Percentiles rank a stretch among this genome's conserved stretches.
These are phyloP conservation scores for Nomia melanderi DNA, from an alignment of 1,140 invertebrate genomes.

Conservation along the genomic window DNA sequence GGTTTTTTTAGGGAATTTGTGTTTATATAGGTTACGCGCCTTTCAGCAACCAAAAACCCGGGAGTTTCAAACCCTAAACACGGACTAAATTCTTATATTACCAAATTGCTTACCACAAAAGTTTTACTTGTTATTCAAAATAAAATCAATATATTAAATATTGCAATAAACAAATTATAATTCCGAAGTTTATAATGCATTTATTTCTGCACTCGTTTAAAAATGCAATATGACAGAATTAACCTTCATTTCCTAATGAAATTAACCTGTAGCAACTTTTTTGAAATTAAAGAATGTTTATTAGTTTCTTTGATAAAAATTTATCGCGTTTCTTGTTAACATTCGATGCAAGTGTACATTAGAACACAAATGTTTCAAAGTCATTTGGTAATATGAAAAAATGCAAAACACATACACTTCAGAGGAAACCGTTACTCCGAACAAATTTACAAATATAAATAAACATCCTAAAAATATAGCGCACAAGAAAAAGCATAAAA, in stretches of 20 bases:
- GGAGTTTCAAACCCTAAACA: conserved; percentile 23
- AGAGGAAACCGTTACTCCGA: conserved; percentile 15
- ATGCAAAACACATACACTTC: conserved; percentile 12
- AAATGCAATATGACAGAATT: neutral
- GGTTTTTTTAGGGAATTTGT: neutral
- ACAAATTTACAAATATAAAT: conserved; percentile 8
- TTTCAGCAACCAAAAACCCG: neutral
- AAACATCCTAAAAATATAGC: neutral
- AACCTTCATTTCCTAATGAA: conserved; percentile 1
- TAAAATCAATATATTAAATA: neutral
- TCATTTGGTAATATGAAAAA: neutral
- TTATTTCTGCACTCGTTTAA: neutral
- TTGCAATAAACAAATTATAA: neutral
- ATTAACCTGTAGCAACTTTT: neutral
- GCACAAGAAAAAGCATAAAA: conserved; percentile 14
- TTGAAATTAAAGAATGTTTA: neutral
- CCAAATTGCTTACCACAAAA: neutral
- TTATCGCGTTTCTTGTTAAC: neutral
- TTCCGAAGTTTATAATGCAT: neutral
- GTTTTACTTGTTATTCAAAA: neutral
- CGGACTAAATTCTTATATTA: neutral
- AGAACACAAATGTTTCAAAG: neutral
- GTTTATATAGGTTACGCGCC: neutral
- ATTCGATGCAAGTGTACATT: neutral
- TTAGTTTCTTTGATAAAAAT: neutral